phyloP scores from a whole-genome alignment of 1,140 invertebrate species.

The Vollenhovia emeryi region DNA sequence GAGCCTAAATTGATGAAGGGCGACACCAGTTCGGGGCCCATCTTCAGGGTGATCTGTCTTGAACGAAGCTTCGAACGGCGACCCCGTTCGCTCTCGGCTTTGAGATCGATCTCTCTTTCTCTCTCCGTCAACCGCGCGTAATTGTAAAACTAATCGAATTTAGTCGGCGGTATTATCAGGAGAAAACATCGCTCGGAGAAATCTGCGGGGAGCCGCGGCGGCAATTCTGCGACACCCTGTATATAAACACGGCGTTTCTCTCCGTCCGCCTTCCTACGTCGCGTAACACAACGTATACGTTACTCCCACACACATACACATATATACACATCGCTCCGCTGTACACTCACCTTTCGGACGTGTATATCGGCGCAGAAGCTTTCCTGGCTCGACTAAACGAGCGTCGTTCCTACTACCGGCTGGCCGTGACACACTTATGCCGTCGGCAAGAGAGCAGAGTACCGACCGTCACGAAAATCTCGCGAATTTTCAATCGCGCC shows the following conservation, averaged over 20 bases:
- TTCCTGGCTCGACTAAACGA: constrained; percentile 75
- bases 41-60: background rate
- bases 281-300: constrained; percentile 13
- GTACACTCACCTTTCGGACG: constrained; percentile 73
- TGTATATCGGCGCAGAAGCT: constrained; percentile 73
- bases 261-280: background rate
- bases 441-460: constrained; percentile 70
- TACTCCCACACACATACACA: constrained; percentile 14
- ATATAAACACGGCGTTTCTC: constrained; percentile 34
- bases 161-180: background rate
- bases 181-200: background rate
- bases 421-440: constrained; percentile 80
- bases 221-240: constrained; percentile 21
- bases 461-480: constrained; percentile 68
- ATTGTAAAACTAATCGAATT: background rate
- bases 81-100: background rate
- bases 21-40: background rate
- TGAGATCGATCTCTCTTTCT: too few species aligned
- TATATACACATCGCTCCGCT: constrained; percentile 32
- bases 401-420: constrained; percentile 75
- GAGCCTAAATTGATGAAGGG: background rate
- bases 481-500: constrained; percentile 60
- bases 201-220: too few species aligned
- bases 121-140: background rate
- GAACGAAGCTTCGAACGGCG: background rate